phyloP scores from a whole-genome alignment of 2,113 vertebrate species.

The Trochalopteron elliotii region DNA sequence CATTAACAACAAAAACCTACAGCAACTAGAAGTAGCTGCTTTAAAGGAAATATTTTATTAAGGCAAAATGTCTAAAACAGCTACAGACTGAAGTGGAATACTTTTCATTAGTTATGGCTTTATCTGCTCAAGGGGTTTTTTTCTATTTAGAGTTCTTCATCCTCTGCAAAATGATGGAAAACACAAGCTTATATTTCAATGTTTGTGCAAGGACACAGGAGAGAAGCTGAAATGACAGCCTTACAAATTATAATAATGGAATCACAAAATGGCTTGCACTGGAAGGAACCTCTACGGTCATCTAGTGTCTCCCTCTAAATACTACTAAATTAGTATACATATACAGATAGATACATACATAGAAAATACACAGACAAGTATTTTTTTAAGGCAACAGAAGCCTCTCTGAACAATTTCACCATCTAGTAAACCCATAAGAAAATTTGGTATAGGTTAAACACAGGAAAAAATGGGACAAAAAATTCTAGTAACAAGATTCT shows the following conservation, averaged over 20 bases:
- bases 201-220: background rate
- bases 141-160: background rate
- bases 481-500: background rate
- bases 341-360: background rate
- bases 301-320: background rate
- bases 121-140: background rate
- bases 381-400: background rate
- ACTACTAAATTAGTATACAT: background rate
- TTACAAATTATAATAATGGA: background rate
- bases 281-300: background rate
- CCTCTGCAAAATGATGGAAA: background rate
- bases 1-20: background rate
- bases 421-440: background rate
- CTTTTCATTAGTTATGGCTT: background rate
- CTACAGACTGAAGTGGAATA: background rate
- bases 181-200: background rate
- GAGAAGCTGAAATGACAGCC: background rate
- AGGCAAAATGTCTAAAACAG: background rate
- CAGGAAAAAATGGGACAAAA: background rate
- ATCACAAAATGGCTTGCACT: background rate
- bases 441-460: background rate
- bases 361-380: background rate
- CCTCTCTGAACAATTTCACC: background rate
- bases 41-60: background rate
- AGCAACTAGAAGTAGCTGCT: background rate